Conservation (phyloP, 2,113 vertebrate genomes). For the Aptenodytes forsteri region DNA sequence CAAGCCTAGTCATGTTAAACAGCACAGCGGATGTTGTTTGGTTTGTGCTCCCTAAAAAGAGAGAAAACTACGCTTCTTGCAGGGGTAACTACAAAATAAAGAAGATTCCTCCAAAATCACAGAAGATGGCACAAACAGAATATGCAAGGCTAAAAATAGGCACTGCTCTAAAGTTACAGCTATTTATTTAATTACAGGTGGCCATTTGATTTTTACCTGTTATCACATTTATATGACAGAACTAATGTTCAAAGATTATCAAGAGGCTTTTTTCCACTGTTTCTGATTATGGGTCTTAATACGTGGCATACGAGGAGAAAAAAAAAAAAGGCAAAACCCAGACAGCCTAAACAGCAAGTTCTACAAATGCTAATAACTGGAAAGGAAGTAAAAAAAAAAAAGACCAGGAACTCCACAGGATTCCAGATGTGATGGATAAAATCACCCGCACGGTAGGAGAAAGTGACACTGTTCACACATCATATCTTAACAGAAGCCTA, state of each 20-base stretch:
- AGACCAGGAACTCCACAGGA: not conserved
- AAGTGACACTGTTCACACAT: not conserved
- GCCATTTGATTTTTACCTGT: not conserved
- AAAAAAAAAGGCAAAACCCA: not conserved
- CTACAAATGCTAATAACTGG: not conserved
- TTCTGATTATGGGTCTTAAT: not conserved
- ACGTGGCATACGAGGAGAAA: not conserved
- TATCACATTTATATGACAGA: not conserved
- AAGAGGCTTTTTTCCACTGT: not conserved
- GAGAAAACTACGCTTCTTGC: not conserved
- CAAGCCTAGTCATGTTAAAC: not conserved
- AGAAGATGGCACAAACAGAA: not conserved
- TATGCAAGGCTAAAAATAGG: not conserved
- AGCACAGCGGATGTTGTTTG: not conserved
- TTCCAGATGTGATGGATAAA: not conserved
- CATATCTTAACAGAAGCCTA: not conserved
- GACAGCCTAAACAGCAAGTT: not conserved
- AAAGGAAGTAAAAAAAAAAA: not conserved
- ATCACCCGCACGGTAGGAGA: accelerated
- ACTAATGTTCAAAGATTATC: not conserved
- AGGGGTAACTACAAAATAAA: not conserved
- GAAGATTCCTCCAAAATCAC: not conserved
- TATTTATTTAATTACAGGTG: not conserved
- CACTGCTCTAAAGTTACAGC: not conserved
- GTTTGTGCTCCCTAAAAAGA: not conserved